Base-by-base conservation (phyloP, 2,113 vertebrate genomes). In the Bos javanicus region DNA sequence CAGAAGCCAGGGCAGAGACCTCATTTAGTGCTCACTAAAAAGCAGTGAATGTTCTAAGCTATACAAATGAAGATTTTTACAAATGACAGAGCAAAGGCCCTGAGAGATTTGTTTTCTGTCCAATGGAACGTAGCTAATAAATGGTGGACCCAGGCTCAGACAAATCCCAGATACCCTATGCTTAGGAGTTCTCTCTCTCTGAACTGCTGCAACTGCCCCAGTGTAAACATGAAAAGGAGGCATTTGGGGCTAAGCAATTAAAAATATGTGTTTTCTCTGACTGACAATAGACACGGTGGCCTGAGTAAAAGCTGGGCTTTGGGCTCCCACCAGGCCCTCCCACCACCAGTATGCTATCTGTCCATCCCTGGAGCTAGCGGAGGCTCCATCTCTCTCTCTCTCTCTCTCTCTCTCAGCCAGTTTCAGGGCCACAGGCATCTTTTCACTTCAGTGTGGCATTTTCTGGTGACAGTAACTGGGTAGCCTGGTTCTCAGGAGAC, bases 391-490 rank as follows among this genome's bases (percentile, higher is more conserved):
- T 28, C 25, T 23, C 1, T n/a, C 43, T 13, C 26, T 28, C 52
- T 15, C 26, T 8, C 1, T n/a, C 43, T 13, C 26, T 28, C 52
- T 15, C 26, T 8, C 1, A 9, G 1, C 2, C 12, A 71, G n/a
- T 1, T 8, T 16, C 11, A 16, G 17, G 57, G 30, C 56, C n/a
- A n/a, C 11, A 2, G 52, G 6, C 8, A 3, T 13, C 39, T 78
- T 80, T 80, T 71, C 25, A 2, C 1, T 0, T 5, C 48, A 39
- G 8, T 12, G n/a, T 46, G 15, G 14, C 30, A 23, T 56, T 71
- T 87, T 15, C 74, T 16, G 76, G 17, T 0, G 3, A 39, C 36
- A 12, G 52, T 36, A 8, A 28, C 21, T 56, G 57, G 52, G 30
- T n/a, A 33, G 8, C 6, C 43, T 48, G 28, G 15, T 2, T 82